phyloP scores from a whole-genome alignment of 2,797 vertebrate species.

The Melanotaenia boesemani region DNA sequence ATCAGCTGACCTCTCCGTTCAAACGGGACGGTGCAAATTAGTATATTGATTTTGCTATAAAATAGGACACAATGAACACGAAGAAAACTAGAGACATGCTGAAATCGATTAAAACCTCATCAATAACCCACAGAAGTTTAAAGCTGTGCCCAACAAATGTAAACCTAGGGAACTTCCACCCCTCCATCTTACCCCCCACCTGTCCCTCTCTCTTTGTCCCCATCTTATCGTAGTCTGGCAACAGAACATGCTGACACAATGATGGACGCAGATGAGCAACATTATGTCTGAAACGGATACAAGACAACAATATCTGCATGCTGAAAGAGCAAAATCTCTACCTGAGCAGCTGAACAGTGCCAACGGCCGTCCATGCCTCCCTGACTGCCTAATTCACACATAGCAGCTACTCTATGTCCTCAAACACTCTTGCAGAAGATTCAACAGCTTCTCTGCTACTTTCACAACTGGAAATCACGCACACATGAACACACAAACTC shows the following conservation, averaged over 20 bases:
- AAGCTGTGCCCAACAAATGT: constrained; percentile 15
- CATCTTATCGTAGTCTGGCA: constrained; percentile 44
- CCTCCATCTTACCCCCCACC: constrained; percentile 19
- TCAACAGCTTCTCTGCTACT: constrained; percentile 70
- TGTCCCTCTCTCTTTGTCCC: constrained; percentile 40
- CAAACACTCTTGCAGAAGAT: constrained; percentile 62
- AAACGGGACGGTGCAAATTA: constrained; percentile 49
- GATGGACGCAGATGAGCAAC: constrained; percentile 41
- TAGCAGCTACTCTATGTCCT: constrained; percentile 64
- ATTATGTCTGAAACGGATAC: constrained; percentile 19
- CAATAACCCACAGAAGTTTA: constrained; percentile 33
- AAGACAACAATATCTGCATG: constrained; percentile 57
- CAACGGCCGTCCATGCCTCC: constrained; percentile 80
- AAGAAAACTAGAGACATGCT: constrained; percentile 33
- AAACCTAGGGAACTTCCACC: constrained; percentile 11
- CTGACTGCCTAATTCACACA: constrained; percentile 83
- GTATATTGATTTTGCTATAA: constrained; percentile 59
- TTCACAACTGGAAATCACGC: constrained; percentile 61
- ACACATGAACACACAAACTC: constrained; percentile 51
- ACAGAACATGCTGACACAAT: constrained; percentile 55
- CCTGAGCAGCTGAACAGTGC: constrained; percentile 84
- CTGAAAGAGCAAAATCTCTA: constrained; percentile 73
- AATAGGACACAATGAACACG: constrained; percentile 34
- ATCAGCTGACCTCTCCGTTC: constrained; percentile 63
- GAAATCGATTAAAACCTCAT: constrained; percentile 45